Conservation (phyloP, 2,113 vertebrate genomes). For the Tricholaema leucomelas region DNA sequence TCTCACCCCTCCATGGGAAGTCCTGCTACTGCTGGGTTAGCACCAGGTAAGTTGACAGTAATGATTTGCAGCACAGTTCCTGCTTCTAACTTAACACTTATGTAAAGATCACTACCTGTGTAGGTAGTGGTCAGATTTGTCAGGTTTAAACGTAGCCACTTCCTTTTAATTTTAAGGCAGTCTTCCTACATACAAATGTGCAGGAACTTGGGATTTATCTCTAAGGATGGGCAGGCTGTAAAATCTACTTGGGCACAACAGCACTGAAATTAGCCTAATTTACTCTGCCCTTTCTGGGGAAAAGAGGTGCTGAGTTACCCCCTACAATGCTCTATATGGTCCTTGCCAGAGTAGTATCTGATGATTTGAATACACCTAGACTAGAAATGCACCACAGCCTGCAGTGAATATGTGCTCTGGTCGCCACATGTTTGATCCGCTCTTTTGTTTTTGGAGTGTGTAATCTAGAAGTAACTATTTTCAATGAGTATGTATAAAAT, state of each 20-base stretch:
- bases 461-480: background rate
- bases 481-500: background rate
- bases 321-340: background rate
- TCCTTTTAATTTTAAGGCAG: background rate
- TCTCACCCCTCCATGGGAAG: slow-evolving; percentile 90
- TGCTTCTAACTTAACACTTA: background rate
- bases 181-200: background rate
- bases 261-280: background rate
- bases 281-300: background rate
- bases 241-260: background rate
- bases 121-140: background rate
- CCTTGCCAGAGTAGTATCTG: background rate
- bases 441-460: background rate
- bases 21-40: slow-evolving; percentile 88
- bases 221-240: background rate
- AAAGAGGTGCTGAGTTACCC: background rate
- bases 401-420: background rate
- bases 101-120: background rate
- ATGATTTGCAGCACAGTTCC: slow-evolving; percentile 24
- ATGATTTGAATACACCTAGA: background rate
- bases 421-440: background rate
- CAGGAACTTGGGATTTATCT: background rate
- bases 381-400: background rate
- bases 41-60: slow-evolving; percentile 85
- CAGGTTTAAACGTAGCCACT: background rate